Conservation (phyloP, 2,113 vertebrate genomes). For the Ptilonorhynchus violaceus region DNA sequence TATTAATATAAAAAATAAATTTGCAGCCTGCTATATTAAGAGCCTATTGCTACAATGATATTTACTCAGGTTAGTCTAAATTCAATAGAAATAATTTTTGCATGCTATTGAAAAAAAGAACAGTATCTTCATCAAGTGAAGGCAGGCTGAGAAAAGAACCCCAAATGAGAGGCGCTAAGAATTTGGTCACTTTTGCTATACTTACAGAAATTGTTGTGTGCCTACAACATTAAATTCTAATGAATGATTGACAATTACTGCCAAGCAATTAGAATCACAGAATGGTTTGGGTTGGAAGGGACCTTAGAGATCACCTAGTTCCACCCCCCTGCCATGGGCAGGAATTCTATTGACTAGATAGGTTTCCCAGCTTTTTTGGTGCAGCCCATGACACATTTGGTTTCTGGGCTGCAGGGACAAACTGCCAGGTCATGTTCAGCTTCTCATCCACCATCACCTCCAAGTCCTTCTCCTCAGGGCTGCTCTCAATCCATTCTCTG, state of each 20-base stretch:
- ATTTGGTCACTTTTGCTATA: background rate
- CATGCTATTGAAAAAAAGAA: background rate
- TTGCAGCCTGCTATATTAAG: background rate
- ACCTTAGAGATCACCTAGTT: background rate
- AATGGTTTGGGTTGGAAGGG: background rate
- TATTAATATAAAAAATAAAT: background rate
- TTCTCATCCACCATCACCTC: background rate
- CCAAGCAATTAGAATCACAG: background rate
- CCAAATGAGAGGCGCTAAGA: background rate
- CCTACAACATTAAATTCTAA: background rate
- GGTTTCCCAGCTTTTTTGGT: background rate
- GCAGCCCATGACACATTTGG: fast-evolving
- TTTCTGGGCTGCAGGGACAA: background rate
- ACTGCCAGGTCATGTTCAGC: background rate
- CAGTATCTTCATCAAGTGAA: background rate
- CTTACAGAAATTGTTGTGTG: background rate
- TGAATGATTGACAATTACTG: background rate
- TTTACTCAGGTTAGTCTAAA: background rate
- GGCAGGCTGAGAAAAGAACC: background rate
- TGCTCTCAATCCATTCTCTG: background rate
- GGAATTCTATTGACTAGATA: background rate
- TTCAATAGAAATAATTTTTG: background rate
- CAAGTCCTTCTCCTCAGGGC: background rate
- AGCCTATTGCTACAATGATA: background rate
- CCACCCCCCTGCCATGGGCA: background rate